Evolutionary conservation across 2,888 invertebrate species (phyloP), one percentile per base, ranked within the genome.

Genomic region (Oligia fasciuncula): DNA sequence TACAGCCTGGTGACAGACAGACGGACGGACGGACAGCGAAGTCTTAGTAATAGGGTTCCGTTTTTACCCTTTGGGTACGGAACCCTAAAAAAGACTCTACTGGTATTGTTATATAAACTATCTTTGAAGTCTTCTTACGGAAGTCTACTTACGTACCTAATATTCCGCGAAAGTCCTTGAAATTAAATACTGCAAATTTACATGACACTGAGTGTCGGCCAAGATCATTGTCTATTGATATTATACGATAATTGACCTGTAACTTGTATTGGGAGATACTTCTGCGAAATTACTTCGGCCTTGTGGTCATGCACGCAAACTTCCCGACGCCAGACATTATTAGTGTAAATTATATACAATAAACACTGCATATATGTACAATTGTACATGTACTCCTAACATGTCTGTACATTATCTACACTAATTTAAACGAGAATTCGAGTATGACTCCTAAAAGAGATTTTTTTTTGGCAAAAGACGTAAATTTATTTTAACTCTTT

Each of bases 151-250:
- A 74, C 17, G 19, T 19, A n/a, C n/a, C n/a, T n/a, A 17, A 60
- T 29, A 43, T 71, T 63, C 19, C 51, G 13, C 29, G 71, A 78
- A 73, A 83, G 80, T 83, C 74, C 72, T 81, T 84, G 76, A 43
- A 46, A 70, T 79, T 29, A 83, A 81, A 83, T 73, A 76, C 60
- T 51, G 67, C 65, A n/a, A 57, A 54, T 13, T 69, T 69, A 43
- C 49, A 29, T 72, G 74, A 66, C 73, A 79, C 73, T 63, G 79
- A 82, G 81, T 79, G 79, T 78, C 70, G 74, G 65, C 70, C 79
- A 87, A 87, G 79, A 86, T 87, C 84, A 87, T 86, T 88, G 81
- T 80, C 81, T 84, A 87, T 85, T 81, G 77, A 85, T 82, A 2
- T 46, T 46, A 46, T 9, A 84, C 78, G 68, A 80, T 76, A 81